A percentile compares a stretch with the other conserved stretches of the same genome.
Conservation (phyloP, 2,888 invertebrate species). For the Drosophila flavopinicola region DNA sequence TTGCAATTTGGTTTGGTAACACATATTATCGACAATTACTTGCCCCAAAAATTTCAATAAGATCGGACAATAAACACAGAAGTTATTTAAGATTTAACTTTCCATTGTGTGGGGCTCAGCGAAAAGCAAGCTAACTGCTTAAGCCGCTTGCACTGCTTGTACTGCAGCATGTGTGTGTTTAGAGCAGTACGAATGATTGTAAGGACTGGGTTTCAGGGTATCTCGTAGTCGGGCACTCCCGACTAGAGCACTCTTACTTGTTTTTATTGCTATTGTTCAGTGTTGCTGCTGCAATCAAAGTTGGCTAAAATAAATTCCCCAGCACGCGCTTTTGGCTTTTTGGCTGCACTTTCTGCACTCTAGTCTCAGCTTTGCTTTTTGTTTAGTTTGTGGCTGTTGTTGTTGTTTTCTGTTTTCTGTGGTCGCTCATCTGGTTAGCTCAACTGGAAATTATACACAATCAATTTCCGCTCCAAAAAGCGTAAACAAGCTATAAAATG, state of each 20-base stretch:
- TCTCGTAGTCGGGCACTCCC: neutral
- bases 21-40: no score
- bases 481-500: constrained; percentile 58
- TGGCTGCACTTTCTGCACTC: constrained; percentile 48
- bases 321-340: constrained; percentile 60
- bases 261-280: constrained; percentile 4
- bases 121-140: no score
- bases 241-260: neutral
- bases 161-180: no score
- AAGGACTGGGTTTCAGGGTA: no score
- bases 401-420: constrained; percentile 26
- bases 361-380: constrained; percentile 41
- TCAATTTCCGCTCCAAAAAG: constrained; percentile 79
- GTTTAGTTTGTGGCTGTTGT: constrained; percentile 23
- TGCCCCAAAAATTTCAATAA: no score
- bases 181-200: no score
- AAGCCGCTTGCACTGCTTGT: no score
- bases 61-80: no score
- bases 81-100: no score
- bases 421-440: constrained; percentile 62
- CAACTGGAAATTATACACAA: constrained; percentile 79
- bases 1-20: no score
- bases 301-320: constrained; percentile 55
- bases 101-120: no score
- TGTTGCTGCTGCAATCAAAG: constrained; percentile 32